Percentiles rank a stretch among this genome's conserved stretches.
Conservation (phyloP, 2,113 vertebrate species). For the Mormoops blainvillei region DNA sequence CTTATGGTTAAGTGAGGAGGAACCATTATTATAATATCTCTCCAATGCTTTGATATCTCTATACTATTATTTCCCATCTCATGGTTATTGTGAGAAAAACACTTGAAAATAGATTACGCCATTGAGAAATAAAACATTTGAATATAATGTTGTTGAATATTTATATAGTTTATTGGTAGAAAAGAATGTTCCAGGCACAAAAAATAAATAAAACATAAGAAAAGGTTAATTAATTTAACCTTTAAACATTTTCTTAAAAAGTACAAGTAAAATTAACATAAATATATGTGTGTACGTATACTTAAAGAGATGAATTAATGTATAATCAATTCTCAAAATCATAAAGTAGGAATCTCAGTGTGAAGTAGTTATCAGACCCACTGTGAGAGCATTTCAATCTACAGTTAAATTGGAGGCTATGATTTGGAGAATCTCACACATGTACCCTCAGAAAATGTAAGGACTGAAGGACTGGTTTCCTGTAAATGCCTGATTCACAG, state of each 20-base stretch:
- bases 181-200: background rate
- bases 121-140: background rate
- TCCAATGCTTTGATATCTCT: background rate
- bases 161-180: background rate
- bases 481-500: background rate
- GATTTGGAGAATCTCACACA: background rate
- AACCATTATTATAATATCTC: background rate
- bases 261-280: background rate
- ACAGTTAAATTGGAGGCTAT: background rate
- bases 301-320: background rate
- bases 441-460: background rate
- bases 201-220: background rate
- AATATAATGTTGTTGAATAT: background rate
- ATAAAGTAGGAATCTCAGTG: background rate
- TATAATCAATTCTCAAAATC: background rate
- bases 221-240: background rate
- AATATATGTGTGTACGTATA: background rate
- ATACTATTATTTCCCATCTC: background rate
- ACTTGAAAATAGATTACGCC: background rate
- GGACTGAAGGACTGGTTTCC: background rate
- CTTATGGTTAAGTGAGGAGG: background rate
- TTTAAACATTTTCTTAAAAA: background rate
- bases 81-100: background rate
- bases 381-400: background rate
- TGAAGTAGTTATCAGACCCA: background rate